Base-by-base conservation (phyloP, 2,888 invertebrate species). In the Zeuzera pyrina region DNA sequence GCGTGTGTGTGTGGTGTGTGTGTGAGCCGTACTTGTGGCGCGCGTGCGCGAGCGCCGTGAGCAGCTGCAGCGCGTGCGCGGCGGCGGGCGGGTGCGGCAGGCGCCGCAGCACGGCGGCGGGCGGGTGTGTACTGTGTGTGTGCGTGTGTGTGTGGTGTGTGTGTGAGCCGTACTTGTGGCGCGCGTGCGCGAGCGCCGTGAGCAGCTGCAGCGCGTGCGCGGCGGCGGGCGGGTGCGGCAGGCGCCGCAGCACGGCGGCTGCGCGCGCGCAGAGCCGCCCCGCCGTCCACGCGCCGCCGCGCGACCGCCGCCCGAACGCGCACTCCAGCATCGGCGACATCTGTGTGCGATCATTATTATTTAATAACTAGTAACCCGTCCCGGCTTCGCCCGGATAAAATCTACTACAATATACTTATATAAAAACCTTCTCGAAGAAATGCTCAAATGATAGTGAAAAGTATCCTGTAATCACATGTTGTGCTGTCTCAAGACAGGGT, bases 201-300 rank as follows among this genome's bases (percentile, higher is more conserved):
- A 55, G 43, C 33, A 55, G 42, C 19, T 38, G 38, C 15, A 44
- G 34, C 11, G 52, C 50, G 4, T 51, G 47, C 11, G 39, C 13
- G 22, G 50, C 47, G 30, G 45, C 36, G 12, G 46, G 24, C 24
- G 48, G 47, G 34, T 57, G 59, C 30, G 69, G 39, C 8, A 13
- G 13, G 26, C 13, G 26, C 12, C 14, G 13, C 3, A 26, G 2
- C 62, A 57, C 8, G 63, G n/a, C 38, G 30, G 45, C 62, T 26
- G 65, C 74, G 36, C 79, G 72, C 6, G 49, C 46, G 38, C 71
- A 65, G 36, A 73, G 60, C 13, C 65, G 60, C 11, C 56, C 42
- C 47, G 69, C 66, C 38, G 57, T 58, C 81, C 81, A 79, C 40
- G 49, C 43, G 19, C 62, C 70, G 36, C 73, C 73, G 34, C 60